Evolutionary conservation across 2,888 invertebrate genomes (phyloP).

Genomic region (Bimastos eiseni): DNA sequence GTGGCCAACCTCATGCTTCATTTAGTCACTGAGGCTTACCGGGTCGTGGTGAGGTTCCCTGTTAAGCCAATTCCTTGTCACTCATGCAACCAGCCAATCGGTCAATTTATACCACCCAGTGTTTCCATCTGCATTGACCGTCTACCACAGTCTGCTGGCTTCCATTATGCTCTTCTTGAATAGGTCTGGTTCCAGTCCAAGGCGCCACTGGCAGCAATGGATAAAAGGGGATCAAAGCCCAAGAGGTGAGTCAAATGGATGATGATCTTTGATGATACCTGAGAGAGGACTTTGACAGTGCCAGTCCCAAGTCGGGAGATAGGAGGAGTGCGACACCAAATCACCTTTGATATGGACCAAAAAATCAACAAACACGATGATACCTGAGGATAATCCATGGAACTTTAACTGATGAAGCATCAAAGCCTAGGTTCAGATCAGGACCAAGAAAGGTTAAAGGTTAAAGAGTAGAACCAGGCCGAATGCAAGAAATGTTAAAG

Average conservation of each 20-base stretch:
- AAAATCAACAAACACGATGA: too few relatives aligned
- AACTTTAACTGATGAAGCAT: not conserved
- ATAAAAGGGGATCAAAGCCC: not conserved
- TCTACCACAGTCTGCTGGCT: not conserved
- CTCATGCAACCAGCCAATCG: not conserved
- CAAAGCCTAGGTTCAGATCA: not conserved
- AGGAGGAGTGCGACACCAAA: too few relatives aligned
- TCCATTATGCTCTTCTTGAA: not conserved
- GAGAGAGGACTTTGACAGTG: too few relatives aligned
- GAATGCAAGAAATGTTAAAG: not conserved
- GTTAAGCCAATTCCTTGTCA: not conserved
- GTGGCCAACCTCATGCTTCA: not conserved
- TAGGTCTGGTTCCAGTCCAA: not conserved
- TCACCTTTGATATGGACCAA: too few relatives aligned
- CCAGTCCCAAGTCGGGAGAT: too few relatives aligned
- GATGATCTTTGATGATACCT: not conserved
- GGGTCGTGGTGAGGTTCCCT: not conserved
- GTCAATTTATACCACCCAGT: too few relatives aligned
- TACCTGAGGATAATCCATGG: too few relatives aligned
- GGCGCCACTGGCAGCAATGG: not conserved
- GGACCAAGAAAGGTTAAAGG: too few relatives aligned
- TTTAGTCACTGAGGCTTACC: constrained; percentile 5
- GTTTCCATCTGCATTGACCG: not conserved
- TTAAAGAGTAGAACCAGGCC: too few relatives aligned
- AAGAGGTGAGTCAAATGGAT: not conserved